Evolutionary conservation across 2,797 vertebrate genomes (phyloP).

Genomic region (Protonibea diacanthus): DNA sequence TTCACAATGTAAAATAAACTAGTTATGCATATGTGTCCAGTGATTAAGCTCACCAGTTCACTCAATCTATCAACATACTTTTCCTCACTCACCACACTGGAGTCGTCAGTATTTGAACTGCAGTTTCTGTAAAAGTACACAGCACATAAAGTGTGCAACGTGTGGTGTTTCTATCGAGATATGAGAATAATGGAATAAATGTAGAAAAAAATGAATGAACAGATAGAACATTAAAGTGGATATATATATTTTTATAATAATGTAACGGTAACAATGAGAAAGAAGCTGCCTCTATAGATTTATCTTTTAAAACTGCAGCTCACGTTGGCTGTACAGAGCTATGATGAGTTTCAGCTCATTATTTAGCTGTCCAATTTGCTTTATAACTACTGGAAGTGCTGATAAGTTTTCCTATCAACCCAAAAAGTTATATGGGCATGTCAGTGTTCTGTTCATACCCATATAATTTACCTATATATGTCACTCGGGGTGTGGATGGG

Average conservation of each 20-base stretch:
- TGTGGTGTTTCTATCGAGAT: background rate
- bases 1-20: background rate
- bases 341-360: background rate
- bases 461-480: too few relatives aligned
- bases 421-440: too few relatives aligned
- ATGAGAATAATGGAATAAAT: background rate
- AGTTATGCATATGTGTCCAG: background rate
- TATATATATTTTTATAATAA: background rate
- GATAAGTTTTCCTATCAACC: background rate
- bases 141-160: background rate
- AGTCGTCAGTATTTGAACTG: background rate
- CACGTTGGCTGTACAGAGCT: background rate
- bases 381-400: background rate
- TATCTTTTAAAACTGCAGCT: background rate
- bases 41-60: background rate
- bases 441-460: background rate
- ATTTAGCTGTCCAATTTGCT: too few relatives aligned
- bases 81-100: background rate
- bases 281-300: too few relatives aligned
- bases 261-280: background rate
- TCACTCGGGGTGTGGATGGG: too few relatives aligned
- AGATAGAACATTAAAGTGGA: background rate
- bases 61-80: background rate
- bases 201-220: background rate
- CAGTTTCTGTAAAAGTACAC: background rate